Evolutionary conservation across 2,113 vertebrate genomes (phyloP).

Genomic region (Verasper variegatus): DNA sequence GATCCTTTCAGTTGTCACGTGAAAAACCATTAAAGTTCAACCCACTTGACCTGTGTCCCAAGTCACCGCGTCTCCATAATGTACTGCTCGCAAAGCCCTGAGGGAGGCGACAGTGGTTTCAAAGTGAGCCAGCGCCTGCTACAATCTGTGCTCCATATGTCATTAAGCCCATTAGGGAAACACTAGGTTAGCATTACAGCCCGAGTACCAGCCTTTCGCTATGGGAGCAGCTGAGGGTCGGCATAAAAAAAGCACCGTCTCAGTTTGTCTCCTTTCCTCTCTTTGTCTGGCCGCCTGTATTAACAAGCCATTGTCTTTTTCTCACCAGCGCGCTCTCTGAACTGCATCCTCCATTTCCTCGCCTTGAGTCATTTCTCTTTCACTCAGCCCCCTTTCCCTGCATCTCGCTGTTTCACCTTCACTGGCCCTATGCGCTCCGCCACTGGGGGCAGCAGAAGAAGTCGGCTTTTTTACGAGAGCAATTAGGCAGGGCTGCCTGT

Average conservation of each 20-base stretch:
- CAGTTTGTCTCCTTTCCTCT: conserved; percentile 62
- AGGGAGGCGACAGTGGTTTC: conserved; percentile 76
- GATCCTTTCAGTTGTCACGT: conserved; percentile 17
- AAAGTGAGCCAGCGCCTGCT: conserved; percentile 54
- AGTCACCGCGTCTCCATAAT: conserved; percentile 27
- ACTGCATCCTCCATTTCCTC: conserved; percentile 62
- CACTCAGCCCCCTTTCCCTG: conserved; percentile 33
- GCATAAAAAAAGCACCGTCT: conserved; percentile 55
- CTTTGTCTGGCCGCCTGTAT: conserved; percentile 53
- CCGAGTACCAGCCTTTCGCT: conserved; percentile 39
- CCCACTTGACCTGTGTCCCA: conserved; percentile 42
- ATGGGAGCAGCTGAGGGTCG: conserved; percentile 42
- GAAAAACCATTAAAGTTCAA: conserved; percentile 34
- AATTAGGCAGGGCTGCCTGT: conserved; percentile 12
- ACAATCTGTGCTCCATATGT: conserved; percentile 78
- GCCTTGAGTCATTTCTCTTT: conserved; percentile 61
- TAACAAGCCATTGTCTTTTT: conserved; percentile 65
- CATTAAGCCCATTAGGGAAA: conserved; percentile 72
- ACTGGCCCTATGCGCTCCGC: conserved; percentile 6
- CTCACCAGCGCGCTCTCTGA: conserved; percentile 41
- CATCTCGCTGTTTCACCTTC: conserved; percentile 44
- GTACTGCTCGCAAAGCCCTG: conserved; percentile 61
- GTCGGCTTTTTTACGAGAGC: conserved; percentile 19
- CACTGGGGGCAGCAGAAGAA: conserved; percentile 63
- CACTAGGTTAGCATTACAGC: conserved; percentile 65